Evolutionary conservation across 2,797 vertebrate genomes (phyloP), one percentile per base, ranked within the genome.

Genomic region (Bradypus variegatus): DNA sequence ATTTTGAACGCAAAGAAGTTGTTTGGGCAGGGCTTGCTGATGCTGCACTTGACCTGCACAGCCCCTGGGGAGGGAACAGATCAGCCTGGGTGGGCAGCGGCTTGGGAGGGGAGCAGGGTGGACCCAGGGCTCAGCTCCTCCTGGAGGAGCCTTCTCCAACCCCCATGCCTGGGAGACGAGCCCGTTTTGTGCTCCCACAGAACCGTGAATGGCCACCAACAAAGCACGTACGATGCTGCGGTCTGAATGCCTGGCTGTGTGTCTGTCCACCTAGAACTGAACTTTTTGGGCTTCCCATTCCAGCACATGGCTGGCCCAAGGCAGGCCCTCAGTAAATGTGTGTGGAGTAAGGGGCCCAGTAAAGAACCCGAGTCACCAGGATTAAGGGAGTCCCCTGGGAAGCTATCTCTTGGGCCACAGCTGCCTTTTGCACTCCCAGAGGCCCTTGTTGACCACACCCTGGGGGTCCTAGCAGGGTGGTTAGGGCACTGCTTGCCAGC

Each of bases 1-100:
- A 99, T 96, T 86, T 91, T 97, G 83, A 99, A 97, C 1, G 98
- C 95, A 67, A 98, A 99, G 81, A 97, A 91, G 73, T 97, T 70
- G 0, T 25, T 1, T 0, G 97, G 96, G 69, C 98, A 99, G 9
- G 53, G 64, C 90, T 80, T 97, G 75, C 94, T 93, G 79, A 98
- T 98, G 82, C 94, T 92, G n/a, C 98, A 99, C 87, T 98, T 98
- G 78, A 86, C 50, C 62, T 2, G 94, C 4, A 36, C 11, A 2
- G 8, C 9, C 21, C 33, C 97, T 98, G 95, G 0, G 0, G 88
- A 93, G 60, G 86, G 86, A 92, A 78, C 88, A 70, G 3, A 4
- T 5, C 48, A 73, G 67, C 64, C 7, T 86, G 18, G 27, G 72
- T 76, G 77, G 64, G 29, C 8, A 23, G 88, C 16, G 50, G 70